Conservation (phyloP, 2,888 invertebrate species). For the Elegia similella region DNA sequence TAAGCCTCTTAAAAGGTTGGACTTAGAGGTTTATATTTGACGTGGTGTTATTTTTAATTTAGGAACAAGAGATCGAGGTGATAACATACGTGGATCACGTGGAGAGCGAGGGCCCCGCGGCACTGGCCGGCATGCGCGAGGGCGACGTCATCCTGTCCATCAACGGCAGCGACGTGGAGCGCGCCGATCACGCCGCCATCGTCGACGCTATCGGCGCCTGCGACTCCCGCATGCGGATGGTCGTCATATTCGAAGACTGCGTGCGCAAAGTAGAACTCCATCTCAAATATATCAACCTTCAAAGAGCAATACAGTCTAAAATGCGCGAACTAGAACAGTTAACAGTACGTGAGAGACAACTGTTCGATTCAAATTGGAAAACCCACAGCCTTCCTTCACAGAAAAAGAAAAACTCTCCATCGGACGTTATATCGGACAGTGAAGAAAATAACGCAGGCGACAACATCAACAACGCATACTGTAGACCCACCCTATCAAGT, state of each 20-base stretch:
- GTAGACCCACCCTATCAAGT: constrained; percentile 90
- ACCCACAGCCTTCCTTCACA: constrained; percentile 93
- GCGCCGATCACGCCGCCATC: constrained; percentile 95
- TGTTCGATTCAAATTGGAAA: constrained; percentile 93
- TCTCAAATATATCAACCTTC: constrained; percentile 94
- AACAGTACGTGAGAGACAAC: constrained; percentile 89
- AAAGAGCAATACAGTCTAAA: constrained; percentile 91
- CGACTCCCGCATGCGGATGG: constrained; percentile 95
- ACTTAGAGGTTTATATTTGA: too few species aligned
- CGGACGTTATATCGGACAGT: constrained; percentile 65
- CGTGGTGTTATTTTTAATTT: constrained; percentile 20
- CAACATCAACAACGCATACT: constrained; percentile 82
- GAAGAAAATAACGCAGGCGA: constrained; percentile 71
- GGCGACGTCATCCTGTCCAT: constrained; percentile 98
- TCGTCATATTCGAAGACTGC: constrained; percentile 97
- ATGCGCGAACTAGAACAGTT: constrained; percentile 92
- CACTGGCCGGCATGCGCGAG: constrained; percentile 95
- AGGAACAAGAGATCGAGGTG: constrained; percentile 95
- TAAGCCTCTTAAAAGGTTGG: too few species aligned
- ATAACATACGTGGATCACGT: constrained; percentile 99
- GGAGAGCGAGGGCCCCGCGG: constrained; percentile 95
- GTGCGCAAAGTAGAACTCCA: constrained; percentile 96
- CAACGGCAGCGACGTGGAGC: constrained; percentile 97
- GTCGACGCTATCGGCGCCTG: constrained; percentile 96
- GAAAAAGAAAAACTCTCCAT: constrained; percentile 86